Percentiles rank a stretch among this genome's conserved stretches.
These are phyloP conservation scores for Lydus trimaculatus DNA, from an alignment of 2,888 invertebrate species.

Conservation along the genomic window DNA sequence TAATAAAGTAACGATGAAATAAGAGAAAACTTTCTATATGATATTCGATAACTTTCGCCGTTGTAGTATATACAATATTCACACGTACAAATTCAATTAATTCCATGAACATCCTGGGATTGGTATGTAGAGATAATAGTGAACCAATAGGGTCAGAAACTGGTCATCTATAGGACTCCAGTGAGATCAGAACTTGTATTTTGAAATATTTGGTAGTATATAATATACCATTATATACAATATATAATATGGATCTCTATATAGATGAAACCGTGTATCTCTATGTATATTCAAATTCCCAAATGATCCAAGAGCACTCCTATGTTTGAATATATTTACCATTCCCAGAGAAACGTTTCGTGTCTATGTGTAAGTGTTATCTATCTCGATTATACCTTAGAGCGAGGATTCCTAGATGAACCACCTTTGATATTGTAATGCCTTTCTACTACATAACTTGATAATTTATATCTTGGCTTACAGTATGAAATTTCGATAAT, in stretches of 20 bases:
- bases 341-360: not conserved
- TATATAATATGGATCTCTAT: conserved; percentile 28
- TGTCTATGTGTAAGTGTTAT: conserved; percentile 6
- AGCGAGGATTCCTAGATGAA: conserved; percentile 57
- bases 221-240: not conserved
- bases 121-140: conserved; percentile 45
- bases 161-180: conserved; percentile 32
- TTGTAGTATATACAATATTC: not conserved
- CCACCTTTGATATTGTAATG: conserved; percentile 61
- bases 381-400: conserved; percentile 50
- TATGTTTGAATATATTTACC: conserved; percentile 41
- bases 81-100: conserved; percentile 13
- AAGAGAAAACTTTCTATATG: too few relatives aligned
- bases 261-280: conserved; percentile 25
- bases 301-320: conserved; percentile 52
- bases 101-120: conserved; percentile 19
- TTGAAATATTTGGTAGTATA: conserved; percentile 5
- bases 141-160: conserved; percentile 48
- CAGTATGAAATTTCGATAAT: conserved; percentile 9
- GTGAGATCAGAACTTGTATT: conserved; percentile 7
- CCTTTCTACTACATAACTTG: conserved; percentile 53
- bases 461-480: conserved; percentile 56
- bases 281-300: conserved; percentile 59
- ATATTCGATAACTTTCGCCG: not conserved
- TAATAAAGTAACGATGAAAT: too few relatives aligned